These are phyloP conservation scores for Percopsis omiscomaycus DNA, from an alignment of 2,797 vertebrate species.

Conservation along the genomic window DNA sequence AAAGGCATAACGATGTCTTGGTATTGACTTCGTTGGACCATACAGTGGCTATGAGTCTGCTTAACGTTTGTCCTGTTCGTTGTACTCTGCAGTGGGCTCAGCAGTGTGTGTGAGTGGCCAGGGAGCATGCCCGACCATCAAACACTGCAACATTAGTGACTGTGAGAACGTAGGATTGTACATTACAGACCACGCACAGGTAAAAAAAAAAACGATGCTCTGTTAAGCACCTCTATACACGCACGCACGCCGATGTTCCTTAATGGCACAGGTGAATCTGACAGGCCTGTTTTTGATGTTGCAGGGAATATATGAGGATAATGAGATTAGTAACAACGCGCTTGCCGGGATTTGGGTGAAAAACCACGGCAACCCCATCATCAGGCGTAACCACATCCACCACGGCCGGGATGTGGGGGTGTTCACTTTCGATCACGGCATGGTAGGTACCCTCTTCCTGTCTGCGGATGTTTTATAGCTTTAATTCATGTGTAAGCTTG, in stretches of 20 bases:
- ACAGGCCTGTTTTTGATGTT: constrained; percentile 10
- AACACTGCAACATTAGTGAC: constrained; percentile 99
- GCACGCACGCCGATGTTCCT: neutral
- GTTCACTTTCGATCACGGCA: constrained; percentile 99
- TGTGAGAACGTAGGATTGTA: constrained; percentile 99
- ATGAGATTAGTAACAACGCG: constrained; percentile 99
- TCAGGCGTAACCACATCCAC: constrained; percentile 99
- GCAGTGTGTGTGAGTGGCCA: constrained; percentile 98
- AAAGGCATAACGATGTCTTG: no score
- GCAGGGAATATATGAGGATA: constrained; percentile 98
- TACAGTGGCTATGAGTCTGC: neutral
- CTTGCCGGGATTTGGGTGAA: constrained; percentile 99
- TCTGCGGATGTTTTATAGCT: neutral
- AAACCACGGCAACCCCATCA: constrained; percentile 99
- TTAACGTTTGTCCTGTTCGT: neutral
- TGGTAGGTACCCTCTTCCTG: constrained; percentile 79
- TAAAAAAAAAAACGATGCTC: constrained; percentile 58
- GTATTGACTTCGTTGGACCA: no score
- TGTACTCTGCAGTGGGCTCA: constrained; percentile 86
- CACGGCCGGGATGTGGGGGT: constrained; percentile 97
- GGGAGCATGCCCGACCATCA: constrained; percentile 97
- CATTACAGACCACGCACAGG: constrained; percentile 99
- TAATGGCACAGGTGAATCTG: neutral
- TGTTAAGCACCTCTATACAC: neutral
- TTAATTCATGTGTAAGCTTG: neutral